Evolutionary conservation across 2,888 invertebrate genomes (phyloP), one percentile per base, ranked within the genome.

Genomic region (Drosophila limbata): DNA sequence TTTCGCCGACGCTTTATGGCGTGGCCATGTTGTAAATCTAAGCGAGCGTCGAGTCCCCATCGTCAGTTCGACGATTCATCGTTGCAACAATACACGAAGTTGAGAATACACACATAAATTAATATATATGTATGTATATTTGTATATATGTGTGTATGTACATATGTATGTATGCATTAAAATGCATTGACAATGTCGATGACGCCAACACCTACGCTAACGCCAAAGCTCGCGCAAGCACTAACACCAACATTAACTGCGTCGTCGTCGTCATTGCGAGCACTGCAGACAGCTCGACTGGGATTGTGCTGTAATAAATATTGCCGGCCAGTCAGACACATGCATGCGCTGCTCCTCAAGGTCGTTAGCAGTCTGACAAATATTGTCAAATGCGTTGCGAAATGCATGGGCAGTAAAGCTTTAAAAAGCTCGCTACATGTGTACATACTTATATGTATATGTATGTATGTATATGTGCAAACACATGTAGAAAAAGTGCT

Each of bases 211-310:
- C 40, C 35, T 19, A 40, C 44, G 39, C 4, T 21, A 42, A 15
- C 31, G 31, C 40, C 31, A 31, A 39, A 33, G 25, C 9, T 13
- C 47, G n/a, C 60, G 39, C 33, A 40, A 33, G 35, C 45, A 9
- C 33, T 1, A 56, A 13, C 33, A 45, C 13, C 35, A 47, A 28
- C 13, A 19, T 3, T 21, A 39, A 9, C 48, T 11, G 9, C 42
- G 19, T n/a, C 39, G 28, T 4, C 48, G 44, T 17, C 64, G 39
- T 50, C 61, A 52, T 64, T 44, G 48, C 10, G 59, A 71, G 35
- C 65, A 51, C 42, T 74, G 74, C 79, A 79, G 82, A 79, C 79
- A 72, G 56, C 48, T 53, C 64, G 79, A 78, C 79, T 81, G 61
- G 79, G 57, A 33, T 52, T 48, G 57, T 56, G 59, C 42, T 45